phyloP scores from a whole-genome alignment of 2,113 vertebrate genomes.

The Corythaeola cristata region DNA sequence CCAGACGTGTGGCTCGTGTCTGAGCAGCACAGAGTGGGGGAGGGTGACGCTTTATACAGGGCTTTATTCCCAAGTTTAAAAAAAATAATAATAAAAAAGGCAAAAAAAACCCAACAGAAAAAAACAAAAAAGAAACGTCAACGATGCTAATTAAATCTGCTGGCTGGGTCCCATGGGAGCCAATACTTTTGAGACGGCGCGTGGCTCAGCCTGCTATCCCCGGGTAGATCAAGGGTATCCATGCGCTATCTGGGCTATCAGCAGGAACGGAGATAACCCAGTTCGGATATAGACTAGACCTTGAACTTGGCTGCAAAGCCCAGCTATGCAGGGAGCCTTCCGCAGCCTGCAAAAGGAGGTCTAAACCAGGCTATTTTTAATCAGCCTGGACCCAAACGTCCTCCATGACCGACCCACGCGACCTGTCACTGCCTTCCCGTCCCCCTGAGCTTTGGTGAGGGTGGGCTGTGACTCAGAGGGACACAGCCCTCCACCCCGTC shows the following conservation, averaged over 20 bases:
- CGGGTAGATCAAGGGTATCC: slow-evolving; percentile 33
- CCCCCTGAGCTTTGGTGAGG: background rate
- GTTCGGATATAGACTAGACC: slow-evolving; percentile 29
- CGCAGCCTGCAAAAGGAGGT: background rate
- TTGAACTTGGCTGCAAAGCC: slow-evolving; percentile 47
- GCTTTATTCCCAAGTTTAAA: background rate
- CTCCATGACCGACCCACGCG: background rate
- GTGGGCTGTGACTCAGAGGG: background rate
- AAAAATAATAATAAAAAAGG: background rate
- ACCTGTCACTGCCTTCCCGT: background rate
- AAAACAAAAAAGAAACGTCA: background rate
- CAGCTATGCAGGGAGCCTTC: background rate
- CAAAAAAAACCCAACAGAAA: background rate
- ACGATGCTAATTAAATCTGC: background rate
- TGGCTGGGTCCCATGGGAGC: background rate
- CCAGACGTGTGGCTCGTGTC: background rate
- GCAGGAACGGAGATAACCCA: slow-evolving; percentile 46
- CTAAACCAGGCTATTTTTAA: slow-evolving; percentile 46
- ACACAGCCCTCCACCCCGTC: background rate
- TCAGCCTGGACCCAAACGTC: background rate
- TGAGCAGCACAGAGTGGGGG: background rate
- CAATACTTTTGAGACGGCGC: background rate
- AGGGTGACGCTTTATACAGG: background rate
- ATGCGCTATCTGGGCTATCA: slow-evolving; percentile 48
- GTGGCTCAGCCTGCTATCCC: background rate